Conservation (phyloP, 2,888 invertebrate genomes). For the Copidosoma aretas region DNA sequence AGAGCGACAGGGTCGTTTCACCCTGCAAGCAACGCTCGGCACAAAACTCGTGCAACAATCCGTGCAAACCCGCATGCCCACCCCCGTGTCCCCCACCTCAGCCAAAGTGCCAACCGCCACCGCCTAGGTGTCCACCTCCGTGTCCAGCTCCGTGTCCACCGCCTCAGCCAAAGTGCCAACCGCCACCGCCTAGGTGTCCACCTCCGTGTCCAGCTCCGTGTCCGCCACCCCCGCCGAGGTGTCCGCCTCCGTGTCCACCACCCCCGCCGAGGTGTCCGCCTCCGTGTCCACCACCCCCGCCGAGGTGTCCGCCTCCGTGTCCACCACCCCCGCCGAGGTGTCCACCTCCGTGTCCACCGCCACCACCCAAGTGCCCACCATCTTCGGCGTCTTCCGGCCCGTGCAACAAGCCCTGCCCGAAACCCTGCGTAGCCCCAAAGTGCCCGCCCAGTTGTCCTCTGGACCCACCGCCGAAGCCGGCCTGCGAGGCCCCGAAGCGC, state of each 20-base stretch:
- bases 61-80: not conserved
- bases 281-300: conserved; percentile 1
- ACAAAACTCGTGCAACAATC: too few relatives aligned
- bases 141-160: conserved; percentile 9
- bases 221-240: conserved; percentile 12
- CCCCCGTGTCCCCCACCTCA: not conserved
- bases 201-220: conserved; percentile 1
- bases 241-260: conserved; percentile 10
- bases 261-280: not conserved
- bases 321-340: not conserved
- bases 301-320: conserved; percentile 4
- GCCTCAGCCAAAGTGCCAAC: conserved; percentile 1
- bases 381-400: conserved; percentile 4
- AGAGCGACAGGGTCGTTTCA: too few relatives aligned
- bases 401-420: not conserved
- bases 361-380: conserved; percentile 10
- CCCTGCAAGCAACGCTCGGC: too few relatives aligned
- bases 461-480: conserved; percentile 38
- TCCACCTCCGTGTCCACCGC: not conserved
- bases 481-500: conserved; percentile 25
- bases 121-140: conserved; percentile 5
- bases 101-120: not conserved
- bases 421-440: conserved; percentile 4
- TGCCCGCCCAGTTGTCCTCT: conserved; percentile 17
- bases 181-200: conserved; percentile 7